A percentile compares a stretch with the other conserved stretches of the same genome.
Evolutionary conservation across 2,113 vertebrate genomes (phyloP).

Genomic region (Lynx canadensis): DNA sequence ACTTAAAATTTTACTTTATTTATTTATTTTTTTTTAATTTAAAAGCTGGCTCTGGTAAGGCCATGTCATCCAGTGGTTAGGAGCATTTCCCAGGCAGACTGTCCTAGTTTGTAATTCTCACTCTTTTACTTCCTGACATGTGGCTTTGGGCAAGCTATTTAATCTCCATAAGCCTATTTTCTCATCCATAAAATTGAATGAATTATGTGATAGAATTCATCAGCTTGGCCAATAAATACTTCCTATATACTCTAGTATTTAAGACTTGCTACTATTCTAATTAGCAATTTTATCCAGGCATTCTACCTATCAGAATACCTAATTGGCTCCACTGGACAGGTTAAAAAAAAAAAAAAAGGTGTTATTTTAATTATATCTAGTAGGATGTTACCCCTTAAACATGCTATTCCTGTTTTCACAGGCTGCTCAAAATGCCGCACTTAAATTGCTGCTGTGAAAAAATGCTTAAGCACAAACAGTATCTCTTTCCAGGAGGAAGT

Average conservation of each 20-base stretch:
- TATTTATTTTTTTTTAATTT: no score
- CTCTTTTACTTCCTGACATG: not conserved
- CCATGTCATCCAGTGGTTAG: no score
- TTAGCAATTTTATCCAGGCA: not conserved
- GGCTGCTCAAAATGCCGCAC: not conserved
- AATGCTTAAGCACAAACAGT: not conserved
- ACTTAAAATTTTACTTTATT: no score
- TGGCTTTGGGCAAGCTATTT: not conserved
- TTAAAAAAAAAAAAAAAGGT: not conserved
- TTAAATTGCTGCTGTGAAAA: constrained; percentile 9
- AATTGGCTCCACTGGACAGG: not conserved
- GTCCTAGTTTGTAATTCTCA: not conserved
- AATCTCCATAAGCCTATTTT: not conserved
- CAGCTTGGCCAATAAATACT: not conserved
- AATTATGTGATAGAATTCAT: not conserved
- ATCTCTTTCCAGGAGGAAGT: not conserved
- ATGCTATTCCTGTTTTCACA: constrained; percentile 1
- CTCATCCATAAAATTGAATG: not conserved
- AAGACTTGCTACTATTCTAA: not conserved
- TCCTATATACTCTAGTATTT: not conserved
- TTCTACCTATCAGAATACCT: not conserved
- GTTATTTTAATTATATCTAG: constrained; percentile 21
- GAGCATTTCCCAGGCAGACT: not conserved
- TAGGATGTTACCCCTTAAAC: not conserved
- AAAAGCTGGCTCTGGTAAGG: not conserved